Evolutionary conservation across 2,113 vertebrate genomes (phyloP), one percentile per base, ranked within the genome.

Genomic region (Calidris pygmaea): DNA sequence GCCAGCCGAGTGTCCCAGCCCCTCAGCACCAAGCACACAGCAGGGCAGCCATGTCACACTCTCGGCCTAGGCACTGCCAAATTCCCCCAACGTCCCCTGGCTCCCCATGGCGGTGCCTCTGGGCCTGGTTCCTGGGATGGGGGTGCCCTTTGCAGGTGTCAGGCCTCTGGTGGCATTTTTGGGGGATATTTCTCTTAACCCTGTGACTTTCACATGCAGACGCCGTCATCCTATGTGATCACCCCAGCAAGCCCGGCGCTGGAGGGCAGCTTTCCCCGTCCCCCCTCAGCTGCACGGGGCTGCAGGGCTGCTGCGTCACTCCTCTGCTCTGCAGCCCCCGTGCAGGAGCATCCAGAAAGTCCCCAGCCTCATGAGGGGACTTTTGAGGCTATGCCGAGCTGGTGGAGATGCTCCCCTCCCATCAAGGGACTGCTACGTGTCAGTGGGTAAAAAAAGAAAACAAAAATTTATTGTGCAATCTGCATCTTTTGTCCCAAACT

Each of bases 381-480:
- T 32, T 12, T 1, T 7, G 37, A n/a, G 30, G 47, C 73, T 41
- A 12, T 3, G 18, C 22, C 3, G 1, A 52, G 34, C 52, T 73
- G 45, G 10, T 16, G 48, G 58, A 59, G 20, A 13, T 1, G 3
- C 17, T 34, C 14, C 43, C 35, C 10, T 41, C 26, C n/a, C 71
- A 34, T 10, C 71, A 79, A 70, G 6, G 19, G 11, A 43, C 48
- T 39, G 50, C 48, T 26, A 50, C 23, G 1, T n/a, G 65, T 48
- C 60, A 23, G 47, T 34, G 43, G 43, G 47, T 87, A 70, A 58
- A 93, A 87, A 90, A 76, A 1, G 12, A 39, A 56, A 72, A 27
- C 30, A 24, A 20, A 6, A 6, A 70, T 88, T 95, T 96, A 94
- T 94, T 94, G 96, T 96, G 96, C 96, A 93, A 93, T 78, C 43